These are phyloP conservation scores for Caenorhabditis briggsae DNA, from an alignment of 1,140 invertebrate genomes.

Conservation along the genomic window DNA sequence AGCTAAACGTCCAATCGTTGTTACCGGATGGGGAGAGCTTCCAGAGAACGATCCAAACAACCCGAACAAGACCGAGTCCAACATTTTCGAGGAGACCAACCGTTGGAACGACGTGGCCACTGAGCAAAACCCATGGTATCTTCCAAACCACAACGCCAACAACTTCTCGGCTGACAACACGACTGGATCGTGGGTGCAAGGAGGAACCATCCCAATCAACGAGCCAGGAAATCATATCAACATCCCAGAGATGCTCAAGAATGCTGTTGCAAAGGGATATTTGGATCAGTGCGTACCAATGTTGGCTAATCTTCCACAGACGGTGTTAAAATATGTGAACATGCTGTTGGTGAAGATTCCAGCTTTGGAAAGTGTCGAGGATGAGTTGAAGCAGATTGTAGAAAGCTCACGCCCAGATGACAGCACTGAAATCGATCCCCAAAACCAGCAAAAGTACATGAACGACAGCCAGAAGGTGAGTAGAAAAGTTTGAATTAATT, in stretches of 20 bases:
- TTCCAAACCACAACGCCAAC: conserved; percentile 25
- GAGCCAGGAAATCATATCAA: conserved; percentile 20
- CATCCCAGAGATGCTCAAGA: conserved; percentile 25
- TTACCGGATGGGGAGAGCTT: conserved; percentile 65
- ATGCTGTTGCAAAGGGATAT: conserved; percentile 58
- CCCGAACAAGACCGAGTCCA: conserved; percentile 50
- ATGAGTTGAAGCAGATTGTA: conserved; percentile 55
- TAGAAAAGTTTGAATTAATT: not conserved
- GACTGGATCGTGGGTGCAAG: conserved; percentile 23
- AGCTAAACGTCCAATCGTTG: conserved; percentile 58
- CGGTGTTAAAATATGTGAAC: conserved; percentile 30
- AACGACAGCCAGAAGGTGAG: conserved; percentile 62
- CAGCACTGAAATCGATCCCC: conserved; percentile 12
- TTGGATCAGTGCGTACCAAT: conserved; percentile 51
- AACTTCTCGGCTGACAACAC: conserved; percentile 16
- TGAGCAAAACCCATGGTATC: conserved; percentile 54
- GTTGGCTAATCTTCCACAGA: conserved; percentile 49
- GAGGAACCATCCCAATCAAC: conserved; percentile 7
- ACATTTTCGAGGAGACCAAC: conserved; percentile 22
- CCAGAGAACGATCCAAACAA: conserved; percentile 66
- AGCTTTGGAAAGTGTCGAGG: conserved; percentile 52
- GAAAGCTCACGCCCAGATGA: conserved; percentile 55
- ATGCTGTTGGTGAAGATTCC: conserved; percentile 57
- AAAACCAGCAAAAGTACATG: conserved; percentile 57
- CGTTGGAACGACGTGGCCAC: conserved; percentile 47